phyloP scores from a whole-genome alignment of 2,888 invertebrate species.

The Drosophila histrio region DNA sequence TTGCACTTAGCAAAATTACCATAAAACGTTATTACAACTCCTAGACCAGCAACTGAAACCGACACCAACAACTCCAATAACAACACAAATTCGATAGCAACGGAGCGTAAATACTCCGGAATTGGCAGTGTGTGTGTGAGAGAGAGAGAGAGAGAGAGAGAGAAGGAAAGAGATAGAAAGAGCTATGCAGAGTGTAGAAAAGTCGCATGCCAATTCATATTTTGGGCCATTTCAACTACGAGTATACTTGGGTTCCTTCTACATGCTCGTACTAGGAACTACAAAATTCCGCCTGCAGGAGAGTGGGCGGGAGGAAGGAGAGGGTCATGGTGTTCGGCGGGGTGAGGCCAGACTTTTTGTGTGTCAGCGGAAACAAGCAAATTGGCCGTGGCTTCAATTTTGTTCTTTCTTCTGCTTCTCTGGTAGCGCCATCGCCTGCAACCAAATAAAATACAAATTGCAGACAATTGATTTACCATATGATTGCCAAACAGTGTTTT shows the following conservation, averaged over 20 bases:
- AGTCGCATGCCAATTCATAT: constrained; percentile 66
- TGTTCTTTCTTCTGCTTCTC: constrained; percentile 12
- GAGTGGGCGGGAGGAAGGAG: background rate
- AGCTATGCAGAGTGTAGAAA: background rate
- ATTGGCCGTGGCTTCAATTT: constrained; percentile 78
- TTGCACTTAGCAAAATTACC: constrained; percentile 75
- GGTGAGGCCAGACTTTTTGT: constrained; percentile 28
- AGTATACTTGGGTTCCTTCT: background rate
- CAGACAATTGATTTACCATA: constrained; percentile 75
- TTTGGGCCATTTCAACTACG: constrained; percentile 31
- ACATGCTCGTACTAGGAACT: background rate
- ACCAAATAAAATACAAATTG: constrained; percentile 74
- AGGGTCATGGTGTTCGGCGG: background rate
- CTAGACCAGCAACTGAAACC: constrained; percentile 4
- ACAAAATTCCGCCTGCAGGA: constrained; percentile 14
- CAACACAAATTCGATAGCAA: constrained; percentile 8
- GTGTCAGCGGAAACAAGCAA: constrained; percentile 72
- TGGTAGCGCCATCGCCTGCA: constrained; percentile 41
- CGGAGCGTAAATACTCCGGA: constrained; percentile 2
- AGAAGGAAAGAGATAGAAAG: background rate
- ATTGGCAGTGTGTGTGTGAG: background rate
- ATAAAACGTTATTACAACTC: constrained; percentile 66
- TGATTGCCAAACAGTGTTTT: constrained; percentile 58
- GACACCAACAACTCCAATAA: constrained; percentile 10
- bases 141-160: background rate